A percentile compares a stretch with the other conserved stretches of the same genome.
Conservation (phyloP, 2,888 invertebrate species). For the Rhimphoctona megacephalus region DNA sequence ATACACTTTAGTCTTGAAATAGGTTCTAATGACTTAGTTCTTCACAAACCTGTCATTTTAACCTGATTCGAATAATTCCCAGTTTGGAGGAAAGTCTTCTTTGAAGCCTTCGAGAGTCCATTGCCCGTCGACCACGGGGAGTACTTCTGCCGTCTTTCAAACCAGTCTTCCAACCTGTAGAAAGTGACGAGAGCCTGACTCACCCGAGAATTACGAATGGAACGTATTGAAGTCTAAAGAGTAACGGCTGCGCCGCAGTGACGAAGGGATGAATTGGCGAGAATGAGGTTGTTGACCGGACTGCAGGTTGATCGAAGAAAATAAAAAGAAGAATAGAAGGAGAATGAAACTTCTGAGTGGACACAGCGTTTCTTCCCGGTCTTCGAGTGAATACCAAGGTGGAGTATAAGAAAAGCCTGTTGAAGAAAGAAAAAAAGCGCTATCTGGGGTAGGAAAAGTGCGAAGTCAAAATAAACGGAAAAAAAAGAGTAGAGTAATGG, state of each 20-base stretch:
- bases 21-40: background rate
- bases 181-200: background rate
- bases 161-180: background rate
- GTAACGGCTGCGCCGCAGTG: slow-evolving; percentile 12
- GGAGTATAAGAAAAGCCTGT: background rate
- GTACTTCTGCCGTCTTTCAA: background rate
- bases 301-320: background rate
- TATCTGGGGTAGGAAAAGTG: slow-evolving; percentile 22
- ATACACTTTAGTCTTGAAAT: background rate
- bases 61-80: background rate
- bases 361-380: slow-evolving; percentile 14
- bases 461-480: slow-evolving; percentile 43
- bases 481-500: background rate
- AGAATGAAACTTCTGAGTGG: slow-evolving; percentile 25
- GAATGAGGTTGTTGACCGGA: slow-evolving; percentile 18
- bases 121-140: background rate
- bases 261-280: slow-evolving; percentile 19
- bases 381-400: slow-evolving; percentile 19
- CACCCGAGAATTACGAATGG: slow-evolving; percentile 54
- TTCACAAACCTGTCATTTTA: background rate
- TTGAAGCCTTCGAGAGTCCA: background rate
- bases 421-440: slow-evolving; percentile 9
- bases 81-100: background rate
- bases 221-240: slow-evolving; percentile 53
- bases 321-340: slow-evolving; percentile 20